Percentiles rank a stretch among this genome's conserved stretches.
Evolutionary conservation across 30 jellyfish, hydroid and myxozoan genomes (phyloP).

Genomic region (Chironex yamaguchii): DNA sequence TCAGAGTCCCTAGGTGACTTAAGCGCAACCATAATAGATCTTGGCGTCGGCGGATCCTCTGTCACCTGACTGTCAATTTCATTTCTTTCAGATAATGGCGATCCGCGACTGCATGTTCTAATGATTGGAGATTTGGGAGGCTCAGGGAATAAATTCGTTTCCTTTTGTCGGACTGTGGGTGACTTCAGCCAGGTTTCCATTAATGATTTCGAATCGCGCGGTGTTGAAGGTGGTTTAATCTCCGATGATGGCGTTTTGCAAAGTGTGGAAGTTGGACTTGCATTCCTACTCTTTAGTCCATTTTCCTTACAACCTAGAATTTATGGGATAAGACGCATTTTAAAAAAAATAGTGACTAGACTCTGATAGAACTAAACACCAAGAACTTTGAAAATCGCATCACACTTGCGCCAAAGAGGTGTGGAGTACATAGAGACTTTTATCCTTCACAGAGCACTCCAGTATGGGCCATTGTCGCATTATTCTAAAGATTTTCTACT

Average conservation of each 20-base stretch:
- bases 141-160: background rate
- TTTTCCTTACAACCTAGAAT: too few relatives aligned
- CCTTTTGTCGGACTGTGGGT: background rate
- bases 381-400: too few relatives aligned
- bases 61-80: background rate
- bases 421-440: too few relatives aligned
- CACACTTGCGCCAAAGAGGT: too few relatives aligned
- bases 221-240: background rate
- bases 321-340: too few relatives aligned
- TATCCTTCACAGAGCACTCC: too few relatives aligned
- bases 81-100: background rate
- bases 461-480: too few relatives aligned
- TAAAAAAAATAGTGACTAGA: too few relatives aligned
- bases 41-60: background rate
- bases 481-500: too few relatives aligned
- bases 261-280: too few relatives aligned
- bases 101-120: background rate
- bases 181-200: conserved; percentile 66
- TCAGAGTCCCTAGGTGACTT: background rate
- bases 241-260: background rate
- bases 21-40: background rate
- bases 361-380: too few relatives aligned
- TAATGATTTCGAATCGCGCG: conserved; percentile 31
- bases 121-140: background rate
- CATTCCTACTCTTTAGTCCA: too few relatives aligned